These are phyloP conservation scores for Penaeus chinensis DNA, from an alignment of 1,140 invertebrate genomes.

Conservation along the genomic window DNA sequence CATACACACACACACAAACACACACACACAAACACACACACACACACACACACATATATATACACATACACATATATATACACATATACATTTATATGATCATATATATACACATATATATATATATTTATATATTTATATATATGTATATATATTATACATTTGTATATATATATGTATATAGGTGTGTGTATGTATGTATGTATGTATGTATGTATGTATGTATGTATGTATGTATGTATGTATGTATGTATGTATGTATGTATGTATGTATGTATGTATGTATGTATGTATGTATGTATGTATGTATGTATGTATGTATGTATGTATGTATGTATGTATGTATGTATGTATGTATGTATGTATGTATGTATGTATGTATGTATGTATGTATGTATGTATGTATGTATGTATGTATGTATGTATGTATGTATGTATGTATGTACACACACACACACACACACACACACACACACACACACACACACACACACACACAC, in stretches of 20 bases:
- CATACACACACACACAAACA: not conserved
- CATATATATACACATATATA: slow-evolving; percentile 11
- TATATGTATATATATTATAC: slow-evolving; percentile 19
- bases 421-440: not conserved
- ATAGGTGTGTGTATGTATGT: slow-evolving; percentile 12
- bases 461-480: not conserved
- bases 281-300: not conserved
- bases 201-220: not conserved
- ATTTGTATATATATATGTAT: slow-evolving; percentile 7
- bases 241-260: not conserved
- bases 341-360: not conserved
- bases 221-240: slow-evolving; percentile 3
- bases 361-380: not conserved
- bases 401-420: not conserved
- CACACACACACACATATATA: not conserved
- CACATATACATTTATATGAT: not conserved
- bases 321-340: not conserved
- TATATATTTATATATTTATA: slow-evolving; percentile 2
- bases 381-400: slow-evolving; percentile 1
- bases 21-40: not conserved
- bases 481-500: too few relatives aligned
- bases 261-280: not conserved
- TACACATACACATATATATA: not conserved
- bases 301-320: not conserved
- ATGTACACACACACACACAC: not conserved